Percentiles rank a stretch among this genome's conserved stretches.
phyloP scores from a whole-genome alignment of 1,140 invertebrate species.

The Elymnias hypermnestra region DNA sequence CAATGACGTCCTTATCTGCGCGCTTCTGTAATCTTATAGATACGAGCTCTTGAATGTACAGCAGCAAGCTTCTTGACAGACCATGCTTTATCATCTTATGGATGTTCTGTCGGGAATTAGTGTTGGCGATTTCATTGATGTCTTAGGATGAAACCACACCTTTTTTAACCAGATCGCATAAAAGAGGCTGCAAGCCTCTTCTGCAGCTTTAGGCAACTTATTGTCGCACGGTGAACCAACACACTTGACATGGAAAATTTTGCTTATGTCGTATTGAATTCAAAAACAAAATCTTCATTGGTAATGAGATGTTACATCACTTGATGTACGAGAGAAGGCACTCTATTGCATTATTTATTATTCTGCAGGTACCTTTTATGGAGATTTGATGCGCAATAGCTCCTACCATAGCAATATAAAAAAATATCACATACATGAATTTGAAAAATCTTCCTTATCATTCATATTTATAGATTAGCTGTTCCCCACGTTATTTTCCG shows the following conservation, averaged over 20 bases:
- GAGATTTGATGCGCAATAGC: no score
- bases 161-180: slow-evolving; percentile 99
- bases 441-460: no score
- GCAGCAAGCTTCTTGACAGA: slow-evolving; percentile 99
- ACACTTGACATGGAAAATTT: neutral
- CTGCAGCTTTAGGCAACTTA: slow-evolving; percentile 92
- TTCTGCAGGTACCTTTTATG: no score
- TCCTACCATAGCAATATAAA: no score
- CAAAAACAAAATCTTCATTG: neutral
- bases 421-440: no score
- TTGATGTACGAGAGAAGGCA: no score
- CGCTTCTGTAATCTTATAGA: slow-evolving; percentile 97
- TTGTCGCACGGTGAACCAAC: neutral
- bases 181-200: slow-evolving; percentile 99
- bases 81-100: slow-evolving; percentile 99
- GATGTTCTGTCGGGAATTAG: slow-evolving; percentile 99
- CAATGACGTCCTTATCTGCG: slow-evolving; percentile 98
- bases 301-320: neutral
- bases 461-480: no score
- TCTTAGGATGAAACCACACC: slow-evolving; percentile 99
- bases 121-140: slow-evolving; percentile 99
- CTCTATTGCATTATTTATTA: neutral
- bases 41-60: slow-evolving; percentile 97
- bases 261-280: neutral
- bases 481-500: no score